Conservation (phyloP, 2,888 invertebrate species). For the Andrena camellia region DNA sequence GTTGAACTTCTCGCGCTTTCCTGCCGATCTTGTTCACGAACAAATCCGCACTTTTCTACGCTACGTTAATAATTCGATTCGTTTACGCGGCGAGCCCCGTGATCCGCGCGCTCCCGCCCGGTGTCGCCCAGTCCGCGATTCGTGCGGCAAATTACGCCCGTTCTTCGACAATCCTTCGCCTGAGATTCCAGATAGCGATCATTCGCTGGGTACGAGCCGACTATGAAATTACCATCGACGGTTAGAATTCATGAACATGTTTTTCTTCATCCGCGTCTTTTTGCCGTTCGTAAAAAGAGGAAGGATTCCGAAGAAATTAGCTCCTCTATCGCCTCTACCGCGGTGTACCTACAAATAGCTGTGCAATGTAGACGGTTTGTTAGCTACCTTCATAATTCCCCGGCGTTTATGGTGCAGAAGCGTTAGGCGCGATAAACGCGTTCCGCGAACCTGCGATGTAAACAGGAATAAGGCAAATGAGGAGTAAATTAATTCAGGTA, state of each 20-base stretch:
- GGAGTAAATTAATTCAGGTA: constrained; percentile 55
- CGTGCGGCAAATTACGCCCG: constrained; percentile 28
- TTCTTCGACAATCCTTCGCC: constrained; percentile 11
- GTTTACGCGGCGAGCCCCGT: not conserved
- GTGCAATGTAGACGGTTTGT: not conserved
- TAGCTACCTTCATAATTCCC: not conserved
- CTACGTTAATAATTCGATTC: constrained; percentile 22
- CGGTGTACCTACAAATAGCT: constrained; percentile 18
- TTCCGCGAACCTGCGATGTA: constrained; percentile 33
- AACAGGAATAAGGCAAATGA: constrained; percentile 40
- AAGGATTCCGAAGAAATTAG: not conserved
- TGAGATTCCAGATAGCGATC: constrained; percentile 27
- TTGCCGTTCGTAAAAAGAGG: not conserved
- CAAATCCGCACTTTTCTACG: constrained; percentile 48
- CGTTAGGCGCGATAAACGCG: constrained; percentile 25
- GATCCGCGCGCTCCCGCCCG: not conserved
- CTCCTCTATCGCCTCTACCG: not conserved
- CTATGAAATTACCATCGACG: not conserved
- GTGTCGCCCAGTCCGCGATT: constrained; percentile 1
- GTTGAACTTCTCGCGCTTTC: constrained; percentile 57
- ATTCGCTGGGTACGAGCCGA: not conserved
- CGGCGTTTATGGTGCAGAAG: constrained; percentile 4
- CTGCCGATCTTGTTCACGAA: constrained; percentile 42
- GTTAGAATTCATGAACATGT: not conserved
- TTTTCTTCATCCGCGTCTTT: not conserved